Evolutionary conservation across 2,888 invertebrate species (phyloP).

Genomic region (Hofmannophila pseudospretella): DNA sequence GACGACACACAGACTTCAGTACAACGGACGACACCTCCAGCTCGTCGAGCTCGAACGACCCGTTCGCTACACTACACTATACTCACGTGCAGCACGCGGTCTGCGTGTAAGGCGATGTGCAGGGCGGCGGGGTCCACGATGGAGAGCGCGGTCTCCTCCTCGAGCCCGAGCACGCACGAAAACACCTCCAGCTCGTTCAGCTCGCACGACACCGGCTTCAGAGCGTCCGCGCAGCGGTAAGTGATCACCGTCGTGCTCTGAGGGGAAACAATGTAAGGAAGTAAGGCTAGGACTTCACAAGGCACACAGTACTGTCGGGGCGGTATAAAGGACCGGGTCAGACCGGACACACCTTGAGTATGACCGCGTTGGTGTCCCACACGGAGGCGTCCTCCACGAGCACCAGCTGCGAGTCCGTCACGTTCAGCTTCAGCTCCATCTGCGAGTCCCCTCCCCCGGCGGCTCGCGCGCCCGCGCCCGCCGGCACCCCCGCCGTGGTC

Average conservation of each 20-base stretch:
- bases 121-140: constrained; percentile 96
- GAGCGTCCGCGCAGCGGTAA: constrained; percentile 82
- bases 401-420: constrained; percentile 96
- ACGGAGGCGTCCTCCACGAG: constrained; percentile 93
- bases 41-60: too few species aligned
- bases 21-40: too few species aligned
- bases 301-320: too few species aligned
- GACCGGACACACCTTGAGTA: constrained; percentile 86
- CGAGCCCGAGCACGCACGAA: constrained; percentile 92
- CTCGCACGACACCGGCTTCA: constrained; percentile 90
- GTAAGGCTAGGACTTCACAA: too few species aligned
- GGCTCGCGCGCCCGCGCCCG: constrained; percentile 7
- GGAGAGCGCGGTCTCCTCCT: constrained; percentile 95
- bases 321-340: too few species aligned
- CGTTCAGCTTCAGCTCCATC: constrained; percentile 93
- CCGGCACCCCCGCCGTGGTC: constrained; percentile 3
- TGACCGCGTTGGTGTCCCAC: constrained; percentile 95
- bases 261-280: too few species aligned
- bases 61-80: too few species aligned
- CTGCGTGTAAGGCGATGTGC: constrained; percentile 81
- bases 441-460: constrained; percentile 41
- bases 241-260: constrained; percentile 93
- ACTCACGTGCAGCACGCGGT: constrained; percentile 67
- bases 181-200: constrained; percentile 95
- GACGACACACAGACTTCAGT: not conserved